Evolutionary conservation across 2,113 vertebrate species (phyloP), one percentile per base, ranked within the genome.

Genomic region (Choloepus hoffmanni): DNA sequence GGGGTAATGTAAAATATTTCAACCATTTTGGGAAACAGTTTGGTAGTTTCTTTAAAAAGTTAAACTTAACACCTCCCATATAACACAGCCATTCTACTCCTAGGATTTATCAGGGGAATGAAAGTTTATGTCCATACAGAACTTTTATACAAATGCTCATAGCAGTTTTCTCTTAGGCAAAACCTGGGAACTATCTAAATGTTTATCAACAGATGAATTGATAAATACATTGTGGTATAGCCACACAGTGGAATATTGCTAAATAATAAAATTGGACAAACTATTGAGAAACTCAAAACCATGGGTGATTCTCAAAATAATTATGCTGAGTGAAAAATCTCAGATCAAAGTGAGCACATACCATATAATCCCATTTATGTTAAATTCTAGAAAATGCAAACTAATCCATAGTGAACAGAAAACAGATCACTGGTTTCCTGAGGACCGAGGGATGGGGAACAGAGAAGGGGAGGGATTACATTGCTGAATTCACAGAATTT

Each of bases 21-120:
- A 4, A 8, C 16, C 58, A 14, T n/a, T 24, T n/a, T 43, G 65
- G 23, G 74, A 58, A 48, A 67, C 13, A 0, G 0, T 33, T 43
- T 65, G 40, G 62, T 65, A 48, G 82, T 23, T 73, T 81, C 55
- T 33, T 72, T 18, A 78, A 11, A 36, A 43, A 65, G 74, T 18
- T 24, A 33, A 33, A 60, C 13, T 0, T 7, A 45, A 2, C 14
- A n/a, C 14, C 11, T 58, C 36, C 28, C 58, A 1, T 0, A 1
- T 11, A 53, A 73, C 23, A 0, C 10, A 55, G 6, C 21, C 24
- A 23, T n/a, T 26, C 21, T 60, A 2, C 43, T 45, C 43, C 43
- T 45, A 33, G 13, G 33, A 11, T 43, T 16, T 63, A 9, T 12
- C 28, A 30, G 43, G 36, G 43, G 45, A 65, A 15, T 36, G 24